Conservation (phyloP, 2,113 vertebrate genomes). For the Larimichthys crocea region DNA sequence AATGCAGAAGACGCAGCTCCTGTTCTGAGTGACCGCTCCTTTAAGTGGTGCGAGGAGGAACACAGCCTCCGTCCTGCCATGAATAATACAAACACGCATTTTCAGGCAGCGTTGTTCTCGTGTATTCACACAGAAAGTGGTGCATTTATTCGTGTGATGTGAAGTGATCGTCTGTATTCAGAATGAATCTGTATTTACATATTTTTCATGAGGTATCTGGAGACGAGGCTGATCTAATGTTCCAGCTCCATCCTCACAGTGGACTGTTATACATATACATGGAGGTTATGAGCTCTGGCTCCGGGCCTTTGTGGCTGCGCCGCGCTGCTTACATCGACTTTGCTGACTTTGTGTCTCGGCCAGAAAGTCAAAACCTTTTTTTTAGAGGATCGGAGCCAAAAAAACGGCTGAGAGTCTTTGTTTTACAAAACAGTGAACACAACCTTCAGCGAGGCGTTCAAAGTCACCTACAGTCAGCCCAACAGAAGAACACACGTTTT, state of each 20-base stretch:
- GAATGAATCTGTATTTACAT: too few species aligned
- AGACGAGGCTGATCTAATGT: background rate
- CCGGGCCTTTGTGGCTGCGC: background rate
- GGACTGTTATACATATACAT: background rate
- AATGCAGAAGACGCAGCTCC: too few species aligned
- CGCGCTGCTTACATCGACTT: constrained; percentile 8
- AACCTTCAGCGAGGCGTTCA: constrained; percentile 13
- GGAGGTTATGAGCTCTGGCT: constrained; percentile 40
- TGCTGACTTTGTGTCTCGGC: constrained; percentile 32
- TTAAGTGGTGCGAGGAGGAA: too few species aligned
- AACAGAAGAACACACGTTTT: background rate
- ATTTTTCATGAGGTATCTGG: background rate
- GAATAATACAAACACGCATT: too few species aligned
- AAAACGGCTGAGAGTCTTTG: constrained; percentile 10
- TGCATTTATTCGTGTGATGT: too few species aligned
- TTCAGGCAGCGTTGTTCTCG: too few species aligned
- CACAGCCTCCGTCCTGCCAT: too few species aligned
- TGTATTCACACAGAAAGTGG: too few species aligned
- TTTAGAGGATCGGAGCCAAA: constrained; percentile 23
- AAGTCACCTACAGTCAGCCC: constrained; percentile 8
- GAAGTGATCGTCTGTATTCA: too few species aligned
- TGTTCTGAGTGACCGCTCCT: too few species aligned
- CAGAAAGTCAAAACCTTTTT: constrained; percentile 46
- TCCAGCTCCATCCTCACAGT: background rate
- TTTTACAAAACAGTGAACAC: constrained; percentile 22